Evolutionary conservation across 2,113 vertebrate species (phyloP).

Genomic region (Spizaetus ornatus): DNA sequence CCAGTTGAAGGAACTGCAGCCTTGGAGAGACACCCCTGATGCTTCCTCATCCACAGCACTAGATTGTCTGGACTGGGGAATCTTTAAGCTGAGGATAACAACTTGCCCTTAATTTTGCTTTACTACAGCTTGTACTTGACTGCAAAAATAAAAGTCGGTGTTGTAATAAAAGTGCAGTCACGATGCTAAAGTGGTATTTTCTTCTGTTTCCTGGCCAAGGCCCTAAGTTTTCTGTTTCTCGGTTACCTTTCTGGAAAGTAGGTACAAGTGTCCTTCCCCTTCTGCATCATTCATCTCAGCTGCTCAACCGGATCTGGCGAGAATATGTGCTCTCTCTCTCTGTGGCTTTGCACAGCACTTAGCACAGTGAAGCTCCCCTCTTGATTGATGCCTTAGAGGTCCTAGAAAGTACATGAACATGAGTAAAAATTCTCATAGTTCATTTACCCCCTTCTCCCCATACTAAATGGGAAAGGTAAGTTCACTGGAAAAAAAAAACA

Average conservation of each 20-base stretch:
- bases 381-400: neutral
- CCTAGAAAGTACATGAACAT: neutral
- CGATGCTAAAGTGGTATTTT: neutral
- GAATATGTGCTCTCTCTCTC: neutral
- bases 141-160: neutral
- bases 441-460: neutral
- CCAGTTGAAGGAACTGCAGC: neutral
- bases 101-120: neutral
- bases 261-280: neutral
- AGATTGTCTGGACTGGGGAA: neutral
- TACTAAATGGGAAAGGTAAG: neutral
- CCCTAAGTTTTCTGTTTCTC: neutral
- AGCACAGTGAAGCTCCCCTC: neutral
- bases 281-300: neutral
- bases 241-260: neutral
- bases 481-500: neutral
- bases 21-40: neutral
- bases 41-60: neutral
- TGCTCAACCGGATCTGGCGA: neutral
- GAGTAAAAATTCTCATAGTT: neutral
- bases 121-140: neutral
- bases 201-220: neutral
- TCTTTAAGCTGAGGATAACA: neutral
- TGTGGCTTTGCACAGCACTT: neutral
- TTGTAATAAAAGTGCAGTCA: neutral